These are phyloP conservation scores for Andricus quercusramuli DNA, from an alignment of 2,888 invertebrate species.

Conservation along the genomic window DNA sequence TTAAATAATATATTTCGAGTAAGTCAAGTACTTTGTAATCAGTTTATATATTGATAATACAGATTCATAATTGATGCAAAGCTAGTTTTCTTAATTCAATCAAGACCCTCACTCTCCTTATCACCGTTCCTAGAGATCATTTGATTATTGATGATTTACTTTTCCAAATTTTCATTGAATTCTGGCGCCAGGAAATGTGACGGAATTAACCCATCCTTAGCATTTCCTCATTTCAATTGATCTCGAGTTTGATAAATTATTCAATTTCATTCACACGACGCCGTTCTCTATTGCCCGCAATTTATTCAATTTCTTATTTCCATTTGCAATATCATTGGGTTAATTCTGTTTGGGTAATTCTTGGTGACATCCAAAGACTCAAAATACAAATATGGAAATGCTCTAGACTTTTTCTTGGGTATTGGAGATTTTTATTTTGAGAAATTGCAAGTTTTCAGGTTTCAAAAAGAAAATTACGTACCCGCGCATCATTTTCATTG, in stretches of 20 bases:
- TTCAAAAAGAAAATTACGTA: not conserved
- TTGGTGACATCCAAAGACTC: not conserved
- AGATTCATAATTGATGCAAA: constrained; percentile 67
- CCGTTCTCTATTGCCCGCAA: constrained; percentile 67
- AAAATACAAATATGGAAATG: not conserved
- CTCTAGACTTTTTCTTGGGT: not conserved
- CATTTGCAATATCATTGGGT: constrained; percentile 51
- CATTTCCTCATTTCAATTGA: constrained; percentile 50
- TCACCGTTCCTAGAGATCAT: constrained; percentile 63
- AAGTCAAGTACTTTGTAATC: constrained; percentile 65
- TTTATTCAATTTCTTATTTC: constrained; percentile 47
- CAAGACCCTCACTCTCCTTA: constrained; percentile 64
- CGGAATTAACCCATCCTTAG: constrained; percentile 59
- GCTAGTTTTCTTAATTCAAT: constrained; percentile 68
- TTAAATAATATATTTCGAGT: constrained; percentile 57
- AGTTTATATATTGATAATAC: constrained; percentile 69
- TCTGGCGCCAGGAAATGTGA: constrained; percentile 51
- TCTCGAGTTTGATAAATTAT: constrained; percentile 28
- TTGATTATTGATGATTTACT: constrained; percentile 39
- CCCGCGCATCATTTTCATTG: not conserved
- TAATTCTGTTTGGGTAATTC: constrained; percentile 53
- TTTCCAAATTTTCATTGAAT: constrained; percentile 56
- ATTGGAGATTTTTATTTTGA: not conserved
- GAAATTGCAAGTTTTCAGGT: no score
- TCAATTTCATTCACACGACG: constrained; percentile 55